Evolutionary conservation across 2,888 invertebrate genomes (phyloP), one percentile per base, ranked within the genome.

Genomic region (Pseudococcus viburni): DNA sequence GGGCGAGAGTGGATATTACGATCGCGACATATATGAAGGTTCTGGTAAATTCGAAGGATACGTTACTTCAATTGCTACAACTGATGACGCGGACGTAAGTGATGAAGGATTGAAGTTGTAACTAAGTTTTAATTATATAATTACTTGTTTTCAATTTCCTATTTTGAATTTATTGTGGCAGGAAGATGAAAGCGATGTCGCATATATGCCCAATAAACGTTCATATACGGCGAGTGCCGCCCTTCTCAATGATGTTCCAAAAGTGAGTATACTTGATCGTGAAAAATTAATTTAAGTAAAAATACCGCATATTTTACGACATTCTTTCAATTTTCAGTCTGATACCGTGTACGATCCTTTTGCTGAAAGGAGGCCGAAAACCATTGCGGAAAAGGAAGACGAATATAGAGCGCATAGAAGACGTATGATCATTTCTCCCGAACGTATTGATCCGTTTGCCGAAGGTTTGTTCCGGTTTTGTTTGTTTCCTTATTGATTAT

Each of bases 391-490:
- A 91, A 94, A 98, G 90, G 99, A 99, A 93, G 98, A 99, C 94
- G 99, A 99, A 91, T 99, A 99, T 91, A 94, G 97, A 89, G 96
- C 96, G 91, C 96, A 96, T 90, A 94, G 97, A 90, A 94, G 97
- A 89, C 94, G 96, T 92, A 95, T 97, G 94, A 96, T 96, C 90
- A 98, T 99, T 91, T 99, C 99, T 6, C 99, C 99, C 0, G 99
- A 98, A 91, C 94, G 99, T 91, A 95, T 96, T 90, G 99, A 99
- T 94, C 98, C 98, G 55, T 99, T 99, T 94, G 97, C 98, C 91
- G 98, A 98, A 94, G 98, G 98, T 98, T 94, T 93, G 94, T 42
- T 88, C 46, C 33, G 64, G 4, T 39, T 64, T 26, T 42, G 3
- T 42, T 42, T 9, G 42, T 42, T 42, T 42, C 42, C 6, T 42